Conservation (phyloP, 2,888 invertebrate species). For the Orthosia cruda region DNA sequence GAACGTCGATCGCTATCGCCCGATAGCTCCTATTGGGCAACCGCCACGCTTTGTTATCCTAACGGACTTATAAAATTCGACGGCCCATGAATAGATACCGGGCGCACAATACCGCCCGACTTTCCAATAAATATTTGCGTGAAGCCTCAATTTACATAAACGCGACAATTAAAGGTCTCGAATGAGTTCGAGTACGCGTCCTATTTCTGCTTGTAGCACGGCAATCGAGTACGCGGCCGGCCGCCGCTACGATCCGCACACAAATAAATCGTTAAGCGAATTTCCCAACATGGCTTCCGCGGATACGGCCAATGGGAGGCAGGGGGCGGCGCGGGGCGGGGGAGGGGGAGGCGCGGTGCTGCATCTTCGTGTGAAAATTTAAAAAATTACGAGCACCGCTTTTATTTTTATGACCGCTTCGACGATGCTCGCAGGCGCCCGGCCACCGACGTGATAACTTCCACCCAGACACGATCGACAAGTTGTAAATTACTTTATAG, state of each 20-base stretch:
- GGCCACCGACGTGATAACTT: constrained; percentile 70
- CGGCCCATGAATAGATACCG: constrained; percentile 78
- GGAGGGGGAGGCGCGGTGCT: constrained; percentile 67
- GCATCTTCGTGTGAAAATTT: constrained; percentile 85
- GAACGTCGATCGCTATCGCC: constrained; percentile 85
- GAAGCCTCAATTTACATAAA: constrained; percentile 71
- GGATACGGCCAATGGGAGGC: constrained; percentile 80
- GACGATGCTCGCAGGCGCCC: constrained; percentile 73
- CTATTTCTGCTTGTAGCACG: constrained; percentile 76
- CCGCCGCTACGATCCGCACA: constrained; percentile 80
- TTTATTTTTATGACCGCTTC: constrained; percentile 81
- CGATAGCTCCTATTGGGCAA: constrained; percentile 89
- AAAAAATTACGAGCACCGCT: constrained; percentile 81
- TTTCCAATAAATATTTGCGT: constrained; percentile 75
- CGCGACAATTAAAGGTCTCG: constrained; percentile 73
- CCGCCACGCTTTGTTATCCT: constrained; percentile 89
- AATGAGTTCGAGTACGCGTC: constrained; percentile 78
- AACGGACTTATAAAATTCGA: constrained; percentile 87
- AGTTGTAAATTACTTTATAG: constrained; percentile 72
- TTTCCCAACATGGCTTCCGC: constrained; percentile 89
- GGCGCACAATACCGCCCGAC: constrained; percentile 77
- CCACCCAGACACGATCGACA: constrained; percentile 72
- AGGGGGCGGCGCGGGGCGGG: constrained; percentile 77
- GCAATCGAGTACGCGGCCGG: constrained; percentile 77
- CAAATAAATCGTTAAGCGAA: constrained; percentile 88